Evolutionary conservation across 2,888 invertebrate genomes (phyloP), one percentile per base, ranked within the genome.

Genomic region (Cheilosia grossa): DNA sequence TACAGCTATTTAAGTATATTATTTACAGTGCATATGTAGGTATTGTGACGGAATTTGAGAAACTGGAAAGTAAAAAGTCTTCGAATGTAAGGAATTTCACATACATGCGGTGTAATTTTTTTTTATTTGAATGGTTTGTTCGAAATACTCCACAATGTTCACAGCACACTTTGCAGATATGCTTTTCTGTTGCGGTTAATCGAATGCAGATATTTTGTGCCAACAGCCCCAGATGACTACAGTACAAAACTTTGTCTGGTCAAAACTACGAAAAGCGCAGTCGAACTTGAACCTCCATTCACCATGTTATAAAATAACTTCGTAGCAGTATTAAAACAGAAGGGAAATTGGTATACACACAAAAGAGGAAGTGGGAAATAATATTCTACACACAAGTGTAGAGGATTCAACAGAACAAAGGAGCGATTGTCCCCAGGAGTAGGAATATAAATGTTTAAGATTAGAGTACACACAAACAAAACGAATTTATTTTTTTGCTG

Each of bases 181-280:
- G 49, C 24, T 70, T 47, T 63, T 70, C 70, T 70, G 70, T 58
- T 72, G 59, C n/a, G 72, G 72, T 72, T 72, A 72, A 72, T 72
- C 72, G 72, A 72, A 72, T 72, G 72, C 72, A 72, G 72, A 72
- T 61, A 72, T 72, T 27, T 72, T 72, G 13, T 72, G 59, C 72
- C 61, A 47, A 19, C 59, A 72, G 49, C 58, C 51, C 72, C 72
- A 72, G 51, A 72, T 72, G 72, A 72, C 72, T 72, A 72, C 59
- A 27, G 59, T 59, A 19, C 51, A 72, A 72, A 72, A 72, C 72
- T 72, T 72, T 72, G 40, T 72, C 51, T 72, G 72, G 59, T 72
- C 72, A 72, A 61, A 72, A 72, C 58, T 58, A 70, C 59, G 40
- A 72, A 70, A 72, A 61, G 59, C 51, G 40, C 30, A 61, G 72